These are phyloP conservation scores for Scaptomyza pallida DNA, from an alignment of 1,140 invertebrate species.

Conservation along the genomic window DNA sequence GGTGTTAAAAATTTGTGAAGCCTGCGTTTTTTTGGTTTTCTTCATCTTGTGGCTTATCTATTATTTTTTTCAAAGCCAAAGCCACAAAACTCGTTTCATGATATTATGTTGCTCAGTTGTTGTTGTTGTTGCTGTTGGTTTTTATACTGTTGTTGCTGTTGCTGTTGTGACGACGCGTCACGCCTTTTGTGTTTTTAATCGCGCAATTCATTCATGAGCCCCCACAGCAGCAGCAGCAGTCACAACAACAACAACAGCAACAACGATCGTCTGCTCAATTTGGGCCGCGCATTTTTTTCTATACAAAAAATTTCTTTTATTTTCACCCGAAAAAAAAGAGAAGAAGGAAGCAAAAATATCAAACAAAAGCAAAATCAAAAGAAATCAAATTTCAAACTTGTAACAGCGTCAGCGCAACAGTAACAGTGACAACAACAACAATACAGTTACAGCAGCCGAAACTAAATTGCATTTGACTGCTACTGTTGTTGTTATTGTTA, in stretches of 20 bases:
- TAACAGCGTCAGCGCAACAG: conserved; percentile 20
- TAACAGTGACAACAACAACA: conserved; percentile 5
- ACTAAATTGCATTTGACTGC: conserved; percentile 38
- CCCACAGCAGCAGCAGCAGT: conserved; percentile 25
- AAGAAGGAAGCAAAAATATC: conserved; percentile 42
- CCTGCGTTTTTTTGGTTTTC: conserved; percentile 25
- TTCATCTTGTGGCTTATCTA: conserved; percentile 41
- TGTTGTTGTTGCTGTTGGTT: conserved; percentile 13
- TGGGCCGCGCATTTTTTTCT: conserved; percentile 51
- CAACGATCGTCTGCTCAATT: conserved; percentile 43
- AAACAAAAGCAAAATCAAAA: conserved; percentile 50
- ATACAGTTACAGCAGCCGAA: conserved; percentile 13
- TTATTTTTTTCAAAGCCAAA: conserved; percentile 50
- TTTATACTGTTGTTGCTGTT: conserved; percentile 20
- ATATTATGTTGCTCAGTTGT: conserved; percentile 15
- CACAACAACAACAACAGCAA: conserved; percentile 26
- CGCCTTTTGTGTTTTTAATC: conserved; percentile 59
- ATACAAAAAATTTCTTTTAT: conserved; percentile 44
- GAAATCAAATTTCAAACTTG: conserved; percentile 54
- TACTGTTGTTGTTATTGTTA: conserved; percentile 14
- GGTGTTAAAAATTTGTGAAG: conserved; percentile 38
- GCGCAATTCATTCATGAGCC: conserved; percentile 51
- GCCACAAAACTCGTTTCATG: conserved; percentile 49
- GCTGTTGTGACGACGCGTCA: conserved; percentile 32
- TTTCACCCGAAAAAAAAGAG: conserved; percentile 37